Evolutionary conservation across 2,113 vertebrate genomes (phyloP).

Genomic region (Strigops habroptila): DNA sequence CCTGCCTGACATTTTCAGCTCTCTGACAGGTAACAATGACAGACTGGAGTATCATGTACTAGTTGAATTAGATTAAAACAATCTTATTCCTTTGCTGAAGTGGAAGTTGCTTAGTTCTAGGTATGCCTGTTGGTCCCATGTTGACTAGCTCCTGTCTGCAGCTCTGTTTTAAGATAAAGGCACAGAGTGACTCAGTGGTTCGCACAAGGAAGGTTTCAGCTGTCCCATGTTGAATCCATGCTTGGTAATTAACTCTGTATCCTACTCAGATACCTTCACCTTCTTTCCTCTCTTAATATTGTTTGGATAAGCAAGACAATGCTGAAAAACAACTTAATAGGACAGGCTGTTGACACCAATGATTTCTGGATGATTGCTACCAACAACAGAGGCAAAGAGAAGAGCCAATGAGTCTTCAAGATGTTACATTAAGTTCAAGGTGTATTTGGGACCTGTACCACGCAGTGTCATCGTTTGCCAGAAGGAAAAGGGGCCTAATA

Average conservation of each 20-base stretch:
- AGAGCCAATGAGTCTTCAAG: neutral
- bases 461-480: fast-evolving
- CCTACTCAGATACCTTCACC: neutral
- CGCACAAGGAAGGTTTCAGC: neutral
- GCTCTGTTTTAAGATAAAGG: neutral
- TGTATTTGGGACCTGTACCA: neutral
- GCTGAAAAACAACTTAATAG: neutral
- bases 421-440: neutral
- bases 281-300: neutral
- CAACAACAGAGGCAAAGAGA: neutral
- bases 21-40: neutral
- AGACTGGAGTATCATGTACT: fast-evolving
- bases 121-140: neutral
- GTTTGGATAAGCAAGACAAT: neutral
- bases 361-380: neutral
- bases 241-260: neutral
- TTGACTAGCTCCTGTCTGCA: neutral
- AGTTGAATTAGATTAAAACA: neutral
- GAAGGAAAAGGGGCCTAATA: neutral
- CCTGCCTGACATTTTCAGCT: neutral
- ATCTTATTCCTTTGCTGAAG: neutral
- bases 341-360: neutral
- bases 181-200: neutral
- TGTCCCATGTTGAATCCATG: neutral
- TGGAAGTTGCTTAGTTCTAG: neutral